Base-by-base conservation (phyloP, 2,888 invertebrate species). In the Metalampra italica region DNA sequence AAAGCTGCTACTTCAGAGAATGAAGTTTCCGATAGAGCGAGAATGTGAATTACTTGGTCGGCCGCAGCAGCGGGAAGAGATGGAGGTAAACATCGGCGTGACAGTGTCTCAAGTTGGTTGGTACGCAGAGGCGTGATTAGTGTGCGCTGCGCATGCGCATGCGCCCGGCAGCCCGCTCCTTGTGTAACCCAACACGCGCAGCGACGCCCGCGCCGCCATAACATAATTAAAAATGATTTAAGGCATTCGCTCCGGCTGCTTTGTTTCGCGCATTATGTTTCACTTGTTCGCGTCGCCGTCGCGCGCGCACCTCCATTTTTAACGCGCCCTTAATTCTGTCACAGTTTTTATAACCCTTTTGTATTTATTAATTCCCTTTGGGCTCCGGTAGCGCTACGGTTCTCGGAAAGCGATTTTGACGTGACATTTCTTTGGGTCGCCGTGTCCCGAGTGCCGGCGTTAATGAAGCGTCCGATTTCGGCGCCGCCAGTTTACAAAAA, bases 171-270 rank as follows among this genome's bases (percentile, higher is more conserved):
- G 64, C 65, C 51, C 57, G 55, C 55, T 56, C 56, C 61, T 61
- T 65, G 52, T 64, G 84, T 79, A 83, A 82, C 78, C 76, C 72
- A 71, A 83, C 68, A 75, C 79, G 67, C 71, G 68, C 71, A 64
- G 66, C 61, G 66, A 66, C 64, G 62, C 62, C 63, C 63, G 66
- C 68, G 75, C 75, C 86, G 86, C 89, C 89, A 89, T 89, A 89
- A 89, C 89, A 89, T 89, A 89, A 89, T 89, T 89, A 89, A 89
- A 89, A 89, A 88, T 89, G 89, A 89, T 89, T 89, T 89, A 89
- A 86, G 78, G 86, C 87, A 86, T 88, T 87, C 87, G 89, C 87
- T 83, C 82, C 88, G 89, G 85, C 89, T 88, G 89, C 88, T 88
- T 89, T 89, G 87, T 89, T 89, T 89, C 88, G 86, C 89, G 89